A percentile compares a stretch with the other conserved stretches of the same genome.
Conservation (phyloP, 2,113 vertebrate species). For the Hydropotes inermis region DNA sequence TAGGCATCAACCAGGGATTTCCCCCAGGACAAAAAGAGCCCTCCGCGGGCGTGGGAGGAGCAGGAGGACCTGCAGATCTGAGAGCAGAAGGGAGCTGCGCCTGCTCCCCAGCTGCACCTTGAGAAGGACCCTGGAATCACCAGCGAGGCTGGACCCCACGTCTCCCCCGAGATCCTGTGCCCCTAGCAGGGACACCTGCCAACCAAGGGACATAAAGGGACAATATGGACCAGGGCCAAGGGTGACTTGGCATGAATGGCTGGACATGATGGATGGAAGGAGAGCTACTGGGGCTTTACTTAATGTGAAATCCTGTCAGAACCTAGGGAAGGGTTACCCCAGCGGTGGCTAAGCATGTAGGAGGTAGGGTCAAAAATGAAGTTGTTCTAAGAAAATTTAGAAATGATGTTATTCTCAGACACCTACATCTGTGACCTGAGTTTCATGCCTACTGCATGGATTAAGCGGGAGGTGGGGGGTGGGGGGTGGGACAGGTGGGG, state of each 20-base stretch:
- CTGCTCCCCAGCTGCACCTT: background rate
- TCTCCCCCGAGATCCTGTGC: background rate
- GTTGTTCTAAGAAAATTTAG: background rate
- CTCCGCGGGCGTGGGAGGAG: background rate
- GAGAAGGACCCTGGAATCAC: background rate
- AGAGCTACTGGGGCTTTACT: background rate
- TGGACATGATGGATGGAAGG: background rate
- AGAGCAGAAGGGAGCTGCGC: background rate
- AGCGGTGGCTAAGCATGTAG: background rate
- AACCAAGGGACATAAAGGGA: background rate
- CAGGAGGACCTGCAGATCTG: background rate
- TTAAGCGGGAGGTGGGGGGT: background rate
- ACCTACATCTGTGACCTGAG: background rate
- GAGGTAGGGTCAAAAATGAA: background rate
- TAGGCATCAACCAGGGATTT: background rate
- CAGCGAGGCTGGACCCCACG: background rate
- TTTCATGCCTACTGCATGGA: background rate
- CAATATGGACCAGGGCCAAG: background rate
- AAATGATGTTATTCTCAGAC: background rate
- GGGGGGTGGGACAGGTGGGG: background rate
- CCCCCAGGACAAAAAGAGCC: background rate
- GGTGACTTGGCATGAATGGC: background rate
- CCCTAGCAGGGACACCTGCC: background rate
- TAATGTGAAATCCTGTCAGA: background rate
- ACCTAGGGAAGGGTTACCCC: background rate